Evolutionary conservation across 2,888 invertebrate genomes (phyloP).

Genomic region (Plagodis dolabraria): DNA sequence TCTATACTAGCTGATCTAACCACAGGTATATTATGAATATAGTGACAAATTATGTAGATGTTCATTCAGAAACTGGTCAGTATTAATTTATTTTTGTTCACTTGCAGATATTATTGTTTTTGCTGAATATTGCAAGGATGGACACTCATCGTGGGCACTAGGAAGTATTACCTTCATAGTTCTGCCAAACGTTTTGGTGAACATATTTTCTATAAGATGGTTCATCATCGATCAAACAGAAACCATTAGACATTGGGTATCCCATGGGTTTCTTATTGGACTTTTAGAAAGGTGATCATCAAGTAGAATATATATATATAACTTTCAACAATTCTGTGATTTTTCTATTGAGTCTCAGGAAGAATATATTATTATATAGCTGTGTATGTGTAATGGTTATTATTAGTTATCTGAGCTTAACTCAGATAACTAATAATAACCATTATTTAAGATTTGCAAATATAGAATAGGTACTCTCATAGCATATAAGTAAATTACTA

Average conservation of each 20-base stretch:
- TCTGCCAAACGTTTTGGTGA: slow-evolving; percentile 83
- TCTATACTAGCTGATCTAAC: slow-evolving; percentile 85
- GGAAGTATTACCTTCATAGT: slow-evolving; percentile 82
- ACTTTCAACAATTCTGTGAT: too few relatives aligned
- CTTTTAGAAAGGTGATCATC: slow-evolving; percentile 81
- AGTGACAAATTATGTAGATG: background rate
- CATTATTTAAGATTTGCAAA: too few relatives aligned
- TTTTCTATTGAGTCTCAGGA: too few relatives aligned
- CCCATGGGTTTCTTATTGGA: slow-evolving; percentile 82
- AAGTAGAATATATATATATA: too few relatives aligned
- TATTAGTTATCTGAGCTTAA: too few relatives aligned
- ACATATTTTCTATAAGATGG: slow-evolving; percentile 86
- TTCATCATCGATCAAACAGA: slow-evolving; percentile 77
- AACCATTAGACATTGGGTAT: slow-evolving; percentile 79
- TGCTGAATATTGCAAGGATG: slow-evolving; percentile 83
- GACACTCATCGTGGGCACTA: slow-evolving; percentile 82
- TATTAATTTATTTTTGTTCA: background rate
- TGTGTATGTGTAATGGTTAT: too few relatives aligned
- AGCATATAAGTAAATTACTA: too few relatives aligned
- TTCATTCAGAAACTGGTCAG: background rate
- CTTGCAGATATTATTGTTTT: slow-evolving; percentile 84
- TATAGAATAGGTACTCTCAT: too few relatives aligned
- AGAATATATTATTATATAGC: too few relatives aligned
- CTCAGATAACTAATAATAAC: too few relatives aligned
- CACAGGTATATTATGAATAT: slow-evolving; percentile 71